Conservation (phyloP, 2,797 vertebrate species). For the Syncerus caffer region DNA sequence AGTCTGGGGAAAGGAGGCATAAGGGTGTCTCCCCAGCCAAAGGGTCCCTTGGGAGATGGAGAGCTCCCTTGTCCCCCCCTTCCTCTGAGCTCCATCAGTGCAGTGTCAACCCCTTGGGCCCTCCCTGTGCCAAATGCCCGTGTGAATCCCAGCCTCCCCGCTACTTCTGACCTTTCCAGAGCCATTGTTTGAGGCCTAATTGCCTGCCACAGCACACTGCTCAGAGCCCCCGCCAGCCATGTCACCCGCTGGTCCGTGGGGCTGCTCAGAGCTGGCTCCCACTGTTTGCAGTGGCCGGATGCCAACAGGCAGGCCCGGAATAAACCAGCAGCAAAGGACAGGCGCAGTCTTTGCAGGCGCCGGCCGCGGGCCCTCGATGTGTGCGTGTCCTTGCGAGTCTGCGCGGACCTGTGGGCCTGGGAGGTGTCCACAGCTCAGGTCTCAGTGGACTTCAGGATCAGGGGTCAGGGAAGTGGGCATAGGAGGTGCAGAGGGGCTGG, state of each 20-base stretch:
- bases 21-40: background rate
- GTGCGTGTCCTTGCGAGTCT: rapidly evolving
- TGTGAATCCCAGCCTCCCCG: background rate
- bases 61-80: rapidly evolving
- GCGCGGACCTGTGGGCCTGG: background rate
- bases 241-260: background rate
- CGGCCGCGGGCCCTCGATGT: rapidly evolving
- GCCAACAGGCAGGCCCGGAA: background rate
- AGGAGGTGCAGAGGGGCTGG: background rate
- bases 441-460: background rate
- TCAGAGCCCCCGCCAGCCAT: background rate
- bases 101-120: rapidly evolving
- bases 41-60: background rate
- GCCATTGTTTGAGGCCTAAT: background rate
- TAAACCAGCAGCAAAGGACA: background rate
- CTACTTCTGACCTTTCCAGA: background rate
- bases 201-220: background rate
- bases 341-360: background rate
- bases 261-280: background rate
- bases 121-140: background rate
- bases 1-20: background rate
- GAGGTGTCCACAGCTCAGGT: background rate
- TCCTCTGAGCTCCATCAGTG: background rate
- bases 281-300: background rate
- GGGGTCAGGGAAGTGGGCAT: background rate